Evolutionary conservation across 1,140 invertebrate species (phyloP), one percentile per base, ranked within the genome.

Genomic region (Bombus huntii): DNA sequence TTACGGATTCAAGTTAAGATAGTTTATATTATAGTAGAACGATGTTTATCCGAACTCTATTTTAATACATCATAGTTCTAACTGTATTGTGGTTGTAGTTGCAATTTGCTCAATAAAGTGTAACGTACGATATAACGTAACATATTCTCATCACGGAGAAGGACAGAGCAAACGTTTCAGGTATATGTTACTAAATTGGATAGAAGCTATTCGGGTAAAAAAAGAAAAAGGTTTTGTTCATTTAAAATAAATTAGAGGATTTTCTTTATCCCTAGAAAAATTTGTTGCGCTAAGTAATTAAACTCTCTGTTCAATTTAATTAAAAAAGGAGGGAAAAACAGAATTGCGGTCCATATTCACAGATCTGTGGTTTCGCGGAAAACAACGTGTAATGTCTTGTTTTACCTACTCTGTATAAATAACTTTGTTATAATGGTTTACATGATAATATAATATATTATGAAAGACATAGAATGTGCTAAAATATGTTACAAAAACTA

Each of bases 241-340:
- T 62, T 62, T 62, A n/a, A 62, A 62, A 62, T 62, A 62, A 62
- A 62, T 62, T 62, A 62, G 59, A 13, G 59, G 59, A 62, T 62
- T 62, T 62, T n/a, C 59, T 62, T 62, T 62, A 62, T 62, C 59
- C 28, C 59, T 62, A 13, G 59, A 53, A 53, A 53, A 53, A 53
- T 62, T 62, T 62, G 59, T 62, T 62, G 59, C 59, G 59, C 59
- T 62, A 62, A 62, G 59, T 62, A 62, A 62, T 62, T 62, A 62
- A 62, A 62, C 12, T n/a, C 59, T 13, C 28, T n/a, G 59, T n/a
- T 62, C 59, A 62, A 62, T 62, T 62, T 62, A 62, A 62, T 62
- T 62, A 62, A 62, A 3, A 62, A 62, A 28, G 4, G 4, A 12
- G 10, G 4, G 28, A 12, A 12, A 28, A 62, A 59, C 25, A 59